Percentiles rank a stretch among this genome's conserved stretches.
These are phyloP conservation scores for Lagopus muta DNA, from an alignment of 2,113 vertebrate species.

Conservation along the genomic window DNA sequence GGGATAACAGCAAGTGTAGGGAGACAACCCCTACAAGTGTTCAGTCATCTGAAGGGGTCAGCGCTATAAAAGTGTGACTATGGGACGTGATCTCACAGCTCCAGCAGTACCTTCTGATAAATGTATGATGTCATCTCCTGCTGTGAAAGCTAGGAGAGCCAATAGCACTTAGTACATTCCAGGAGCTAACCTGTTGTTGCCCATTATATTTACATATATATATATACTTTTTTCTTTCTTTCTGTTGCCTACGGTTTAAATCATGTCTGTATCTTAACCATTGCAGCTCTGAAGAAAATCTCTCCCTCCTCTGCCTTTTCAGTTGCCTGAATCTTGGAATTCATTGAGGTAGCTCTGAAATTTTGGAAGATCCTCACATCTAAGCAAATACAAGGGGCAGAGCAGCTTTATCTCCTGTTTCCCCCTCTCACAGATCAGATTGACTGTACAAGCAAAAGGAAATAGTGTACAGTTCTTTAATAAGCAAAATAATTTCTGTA, in stretches of 20 bases:
- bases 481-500: not conserved
- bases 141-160: not conserved
- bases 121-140: not conserved
- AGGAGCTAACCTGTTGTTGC: not conserved
- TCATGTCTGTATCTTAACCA: not conserved
- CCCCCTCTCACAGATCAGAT: rapidly evolving
- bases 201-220: not conserved
- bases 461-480: not conserved
- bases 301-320: not conserved
- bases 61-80: not conserved
- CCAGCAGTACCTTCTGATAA: not conserved
- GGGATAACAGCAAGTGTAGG: not conserved
- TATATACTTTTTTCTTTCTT: not conserved
- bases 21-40: not conserved
- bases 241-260: not conserved
- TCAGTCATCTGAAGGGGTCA: not conserved
- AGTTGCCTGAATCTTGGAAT: not conserved
- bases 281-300: not conserved
- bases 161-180: not conserved
- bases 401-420: not conserved
- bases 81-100: not conserved
- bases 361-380: not conserved
- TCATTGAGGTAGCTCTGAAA: not conserved
- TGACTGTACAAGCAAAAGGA: not conserved
- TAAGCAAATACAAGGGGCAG: not conserved